Conservation (phyloP, 2,888 invertebrate species). For the Adineta ricciae region DNA sequence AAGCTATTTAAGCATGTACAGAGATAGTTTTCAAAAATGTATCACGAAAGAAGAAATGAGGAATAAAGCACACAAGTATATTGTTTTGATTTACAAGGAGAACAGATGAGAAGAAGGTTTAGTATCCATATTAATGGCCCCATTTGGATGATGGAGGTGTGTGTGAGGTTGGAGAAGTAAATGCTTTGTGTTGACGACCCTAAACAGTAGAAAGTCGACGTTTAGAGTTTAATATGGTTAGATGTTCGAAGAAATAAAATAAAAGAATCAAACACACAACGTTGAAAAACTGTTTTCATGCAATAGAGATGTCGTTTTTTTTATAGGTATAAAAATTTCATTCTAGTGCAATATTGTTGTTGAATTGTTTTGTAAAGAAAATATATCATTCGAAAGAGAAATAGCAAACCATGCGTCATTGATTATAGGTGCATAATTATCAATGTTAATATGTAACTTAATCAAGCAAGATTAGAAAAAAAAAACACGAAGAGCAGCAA, state of each 20-base stretch:
- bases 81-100: background rate
- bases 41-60: background rate
- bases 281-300: background rate
- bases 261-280: background rate
- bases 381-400: background rate
- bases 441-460: background rate
- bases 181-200: background rate
- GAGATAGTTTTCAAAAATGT: background rate
- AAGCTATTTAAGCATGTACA: background rate
- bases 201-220: background rate
- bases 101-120: background rate
- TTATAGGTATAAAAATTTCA: background rate
- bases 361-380: background rate
- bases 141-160: background rate
- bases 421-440: background rate
- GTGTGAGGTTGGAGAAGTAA: background rate
- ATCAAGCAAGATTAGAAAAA: slow-evolving; percentile 1
- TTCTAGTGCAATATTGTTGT: background rate
- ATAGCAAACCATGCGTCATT: background rate
- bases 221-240: background rate
- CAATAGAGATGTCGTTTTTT: background rate
- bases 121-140: background rate
- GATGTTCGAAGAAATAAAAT: background rate
- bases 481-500: background rate
- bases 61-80: background rate